Evolutionary conservation across 2,113 vertebrate species (phyloP).

Genomic region (Peromyscus polionotus): DNA sequence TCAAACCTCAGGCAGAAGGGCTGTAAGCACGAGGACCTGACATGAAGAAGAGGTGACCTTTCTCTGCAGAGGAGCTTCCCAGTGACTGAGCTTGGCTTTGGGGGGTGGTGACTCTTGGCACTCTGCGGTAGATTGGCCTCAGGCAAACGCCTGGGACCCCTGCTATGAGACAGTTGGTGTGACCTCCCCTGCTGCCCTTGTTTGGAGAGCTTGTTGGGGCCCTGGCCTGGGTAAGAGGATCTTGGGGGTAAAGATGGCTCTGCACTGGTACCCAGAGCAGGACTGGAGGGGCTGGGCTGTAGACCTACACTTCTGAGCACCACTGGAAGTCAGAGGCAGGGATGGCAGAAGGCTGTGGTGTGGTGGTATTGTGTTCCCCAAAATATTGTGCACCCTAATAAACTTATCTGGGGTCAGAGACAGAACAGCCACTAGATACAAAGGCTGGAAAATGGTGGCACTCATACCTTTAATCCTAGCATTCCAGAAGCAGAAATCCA

Average conservation of each 20-base stretch:
- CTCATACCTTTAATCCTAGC: too few relatives aligned
- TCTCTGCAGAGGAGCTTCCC: neutral
- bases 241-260: neutral
- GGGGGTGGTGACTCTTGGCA: neutral
- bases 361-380: too few relatives aligned
- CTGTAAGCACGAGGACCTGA: neutral
- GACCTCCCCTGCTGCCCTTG: neutral
- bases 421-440: too few relatives aligned
- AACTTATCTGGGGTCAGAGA: too few relatives aligned
- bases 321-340: neutral
- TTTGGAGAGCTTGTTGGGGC: neutral
- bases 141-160: neutral
- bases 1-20: neutral
- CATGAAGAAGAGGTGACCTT: neutral
- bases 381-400: too few relatives aligned
- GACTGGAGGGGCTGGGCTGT: neutral
- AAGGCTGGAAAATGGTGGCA: too few relatives aligned
- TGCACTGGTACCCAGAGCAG: accelerated
- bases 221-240: neutral
- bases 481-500: too few relatives aligned
- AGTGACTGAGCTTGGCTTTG: neutral
- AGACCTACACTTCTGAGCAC: neutral
- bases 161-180: neutral
- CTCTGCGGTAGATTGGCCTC: neutral
- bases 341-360: neutral